Evolutionary conservation across 2,888 invertebrate genomes (phyloP).

Genomic region (Thereva nobilitata): DNA sequence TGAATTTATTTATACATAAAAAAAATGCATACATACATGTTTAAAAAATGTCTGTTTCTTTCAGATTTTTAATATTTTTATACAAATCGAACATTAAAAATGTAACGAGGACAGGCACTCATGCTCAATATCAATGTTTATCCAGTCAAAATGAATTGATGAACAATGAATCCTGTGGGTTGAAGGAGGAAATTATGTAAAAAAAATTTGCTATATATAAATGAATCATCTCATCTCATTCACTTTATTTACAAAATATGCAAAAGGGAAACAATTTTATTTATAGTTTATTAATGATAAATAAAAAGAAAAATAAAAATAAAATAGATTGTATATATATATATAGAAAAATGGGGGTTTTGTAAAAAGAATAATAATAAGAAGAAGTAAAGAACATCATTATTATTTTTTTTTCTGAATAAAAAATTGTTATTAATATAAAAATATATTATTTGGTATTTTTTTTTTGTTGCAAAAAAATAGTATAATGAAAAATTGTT

Average conservation of each 20-base stretch:
- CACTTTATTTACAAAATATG: conserved; percentile 20
- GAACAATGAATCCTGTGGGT: conserved; percentile 26
- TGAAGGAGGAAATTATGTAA: not conserved
- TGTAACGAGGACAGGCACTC: conserved; percentile 22
- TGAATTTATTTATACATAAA: too few relatives aligned
- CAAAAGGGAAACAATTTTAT: conserved; percentile 22
- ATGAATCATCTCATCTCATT: too few relatives aligned
- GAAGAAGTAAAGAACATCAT: too few relatives aligned
- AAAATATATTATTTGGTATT: not conserved
- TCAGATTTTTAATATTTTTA: too few relatives aligned
- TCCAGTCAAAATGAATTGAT: conserved; percentile 35
- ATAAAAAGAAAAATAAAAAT: conserved; percentile 11
- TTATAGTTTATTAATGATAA: conserved; percentile 6
- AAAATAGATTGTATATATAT: conserved; percentile 13
- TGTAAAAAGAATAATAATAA: too few relatives aligned
- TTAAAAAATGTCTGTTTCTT: too few relatives aligned
- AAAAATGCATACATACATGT: too few relatives aligned
- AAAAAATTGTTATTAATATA: too few relatives aligned
- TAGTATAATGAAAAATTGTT: conserved; percentile 1
- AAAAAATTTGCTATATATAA: too few relatives aligned
- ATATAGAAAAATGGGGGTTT: not conserved
- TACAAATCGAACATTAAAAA: conserved; percentile 24
- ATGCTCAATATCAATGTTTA: conserved; percentile 17
- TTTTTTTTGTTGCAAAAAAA: conserved; percentile 9
- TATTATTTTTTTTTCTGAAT: too few relatives aligned